A percentile compares a stretch with the other conserved stretches of the same genome.
phyloP scores from a whole-genome alignment of 2,113 vertebrate genomes.

The Alethe castanea region DNA sequence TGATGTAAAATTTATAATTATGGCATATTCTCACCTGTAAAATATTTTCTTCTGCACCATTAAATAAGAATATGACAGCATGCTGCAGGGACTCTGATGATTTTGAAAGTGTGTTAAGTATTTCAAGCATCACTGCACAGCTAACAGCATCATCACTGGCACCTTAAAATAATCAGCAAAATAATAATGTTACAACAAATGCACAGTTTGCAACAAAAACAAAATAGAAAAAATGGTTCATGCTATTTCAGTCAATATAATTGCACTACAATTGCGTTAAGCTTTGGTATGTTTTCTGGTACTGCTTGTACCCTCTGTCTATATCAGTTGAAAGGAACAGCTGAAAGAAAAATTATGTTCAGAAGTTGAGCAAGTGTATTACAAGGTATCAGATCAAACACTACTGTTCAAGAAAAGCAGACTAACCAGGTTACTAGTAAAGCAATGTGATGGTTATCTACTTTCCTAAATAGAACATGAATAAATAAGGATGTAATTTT shows the following conservation, averaged over 20 bases:
- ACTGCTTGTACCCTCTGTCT: neutral
- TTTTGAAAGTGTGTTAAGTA: constrained; percentile 84
- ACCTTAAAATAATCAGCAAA: constrained; percentile 72
- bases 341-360: neutral
- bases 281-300: neutral
- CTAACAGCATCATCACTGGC: constrained; percentile 98
- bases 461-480: neutral
- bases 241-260: neutral
- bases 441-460: neutral
- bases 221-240: neutral
- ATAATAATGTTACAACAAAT: neutral
- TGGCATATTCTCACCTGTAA: constrained; percentile 82
- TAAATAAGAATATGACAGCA: constrained; percentile 94
- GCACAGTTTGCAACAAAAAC: neutral
- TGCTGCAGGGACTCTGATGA: constrained; percentile 83
- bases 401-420: neutral
- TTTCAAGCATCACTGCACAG: constrained; percentile 96
- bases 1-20: neutral
- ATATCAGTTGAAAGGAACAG: neutral
- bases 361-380: neutral
- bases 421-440: neutral
- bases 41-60: constrained; percentile 96
- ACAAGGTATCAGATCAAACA: neutral
- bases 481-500: neutral
- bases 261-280: neutral